Evolutionary conservation across 1,140 invertebrate species (phyloP).

Genomic region (Panagrolaimus sp.): DNA sequence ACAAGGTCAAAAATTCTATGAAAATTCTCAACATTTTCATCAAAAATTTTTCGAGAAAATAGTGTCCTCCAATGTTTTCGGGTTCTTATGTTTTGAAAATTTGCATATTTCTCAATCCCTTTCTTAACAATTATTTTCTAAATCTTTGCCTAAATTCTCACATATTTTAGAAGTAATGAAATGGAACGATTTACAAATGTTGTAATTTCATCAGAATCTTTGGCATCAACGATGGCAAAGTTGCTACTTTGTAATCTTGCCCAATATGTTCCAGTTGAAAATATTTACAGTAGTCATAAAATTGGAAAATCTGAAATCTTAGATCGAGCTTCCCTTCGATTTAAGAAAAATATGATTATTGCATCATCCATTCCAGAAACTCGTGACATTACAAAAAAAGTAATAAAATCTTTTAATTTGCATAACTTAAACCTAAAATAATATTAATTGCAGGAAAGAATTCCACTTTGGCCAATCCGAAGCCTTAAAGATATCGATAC

Average conservation of each 20-base stretch:
- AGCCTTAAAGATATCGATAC: neutral
- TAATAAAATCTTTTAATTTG: neutral
- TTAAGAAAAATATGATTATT: slow-evolving; percentile 19
- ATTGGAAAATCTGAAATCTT: slow-evolving; percentile 12
- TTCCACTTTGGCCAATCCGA: slow-evolving; percentile 17
- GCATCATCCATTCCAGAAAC: slow-evolving; percentile 14
- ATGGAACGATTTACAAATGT: slow-evolving; percentile 21
- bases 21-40: no score
- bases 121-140: no score
- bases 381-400: neutral
- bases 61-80: no score
- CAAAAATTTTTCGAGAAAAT: no score
- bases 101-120: no score
- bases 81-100: no score
- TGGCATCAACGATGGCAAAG: slow-evolving; percentile 21
- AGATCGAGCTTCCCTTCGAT: slow-evolving; percentile 17
- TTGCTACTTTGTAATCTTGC: slow-evolving; percentile 15
- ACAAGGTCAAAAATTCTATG: no score
- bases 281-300: slow-evolving; percentile 23
- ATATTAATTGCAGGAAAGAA: slow-evolving; percentile 18
- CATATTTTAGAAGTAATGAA: no score
- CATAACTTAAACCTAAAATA: neutral
- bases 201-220: slow-evolving; percentile 18
- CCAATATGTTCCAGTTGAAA: slow-evolving; percentile 16
- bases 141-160: no score